Evolutionary conservation across 1,140 invertebrate genomes (phyloP), one percentile per base, ranked within the genome.

Genomic region (Asbolus verrucosus): DNA sequence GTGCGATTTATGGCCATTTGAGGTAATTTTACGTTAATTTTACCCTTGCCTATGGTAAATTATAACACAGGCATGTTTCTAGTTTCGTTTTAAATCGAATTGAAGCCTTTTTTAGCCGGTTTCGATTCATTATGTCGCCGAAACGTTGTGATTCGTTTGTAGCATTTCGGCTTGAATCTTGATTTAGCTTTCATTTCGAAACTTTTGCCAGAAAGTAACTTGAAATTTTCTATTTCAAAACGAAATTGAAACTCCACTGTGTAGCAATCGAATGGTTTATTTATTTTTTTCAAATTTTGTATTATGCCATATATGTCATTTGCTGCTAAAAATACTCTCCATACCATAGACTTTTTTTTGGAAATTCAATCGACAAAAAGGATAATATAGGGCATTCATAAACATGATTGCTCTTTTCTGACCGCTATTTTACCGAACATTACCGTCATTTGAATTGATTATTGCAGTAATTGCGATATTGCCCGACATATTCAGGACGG

Each of bases 11-110:
- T 75, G 73, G 67, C 65, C 74, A 24, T 77, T 75, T 76, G 65
- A 73, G 77, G 78, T 79, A 74, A 77, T 74, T 79, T 73, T 73
- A 8, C n/a, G 1, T 6, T 54, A n/a, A n/a, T 54, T 54, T 54
- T 24, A 27, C 19, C 11, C 2, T 27, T 24, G 46, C 21, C 27
- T 14, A 9, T 27, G n/a, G 14, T 24, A 11, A 15, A 54, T 27
- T 27, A 54, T 5, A 11, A 13, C 1, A 0, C 46, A 1, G 46
- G 46, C 4, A 16, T 1, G 19, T 6, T 8, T 13, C 8, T 31
- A 8, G 8, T 30, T 24, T 6, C 1, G 2, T 54, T 31, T 15
- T 2, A 13, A 11, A 13, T 21, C 9, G n/a, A 54, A 27, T 13
- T 27, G 46, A 8, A 11, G 19, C 46, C 0, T 13, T 1, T 54